Conservation (phyloP, 1,140 invertebrate genomes). For the Pachypeltis micranthus region DNA sequence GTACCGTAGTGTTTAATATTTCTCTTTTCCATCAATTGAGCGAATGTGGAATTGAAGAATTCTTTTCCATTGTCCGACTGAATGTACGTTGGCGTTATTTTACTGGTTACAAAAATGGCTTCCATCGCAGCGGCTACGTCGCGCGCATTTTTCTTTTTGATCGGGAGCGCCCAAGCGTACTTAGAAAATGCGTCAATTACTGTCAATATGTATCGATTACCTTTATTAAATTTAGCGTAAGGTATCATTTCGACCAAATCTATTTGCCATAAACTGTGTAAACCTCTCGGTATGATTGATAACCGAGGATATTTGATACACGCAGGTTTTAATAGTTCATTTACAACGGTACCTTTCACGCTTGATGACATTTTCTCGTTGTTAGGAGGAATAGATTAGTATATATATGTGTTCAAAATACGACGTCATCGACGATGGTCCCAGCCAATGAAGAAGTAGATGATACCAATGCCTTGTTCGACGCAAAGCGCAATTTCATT, state of each 20-base stretch:
- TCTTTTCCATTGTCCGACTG: conserved; percentile 24
- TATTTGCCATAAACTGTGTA: conserved; percentile 19
- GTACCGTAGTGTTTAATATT: conserved; percentile 32
- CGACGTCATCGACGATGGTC: not conserved
- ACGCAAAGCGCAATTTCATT: not conserved
- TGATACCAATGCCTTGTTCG: not conserved
- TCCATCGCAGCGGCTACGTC: conserved; percentile 21
- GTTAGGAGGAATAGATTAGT: too few species aligned
- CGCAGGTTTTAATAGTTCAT: not conserved
- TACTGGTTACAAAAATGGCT: conserved; percentile 21
- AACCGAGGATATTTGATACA: not conserved
- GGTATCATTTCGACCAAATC: conserved; percentile 22
- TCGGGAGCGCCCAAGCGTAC: conserved; percentile 26
- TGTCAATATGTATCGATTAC: conserved; percentile 28
- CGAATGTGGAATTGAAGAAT: conserved; percentile 31
- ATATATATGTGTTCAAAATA: too few species aligned
- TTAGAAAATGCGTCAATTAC: conserved; percentile 33
- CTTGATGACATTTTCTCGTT: too few species aligned
- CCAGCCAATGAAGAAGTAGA: not conserved
- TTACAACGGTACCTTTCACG: not conserved
- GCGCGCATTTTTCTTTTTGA: conserved; percentile 29
- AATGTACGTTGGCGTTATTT: conserved; percentile 10
- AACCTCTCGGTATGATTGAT: conserved; percentile 20
- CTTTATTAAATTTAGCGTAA: conserved; percentile 26
- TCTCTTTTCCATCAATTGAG: conserved; percentile 29